These are phyloP conservation scores for Mamestra brassicae DNA, from an alignment of 2,888 invertebrate genomes.

Conservation along the genomic window DNA sequence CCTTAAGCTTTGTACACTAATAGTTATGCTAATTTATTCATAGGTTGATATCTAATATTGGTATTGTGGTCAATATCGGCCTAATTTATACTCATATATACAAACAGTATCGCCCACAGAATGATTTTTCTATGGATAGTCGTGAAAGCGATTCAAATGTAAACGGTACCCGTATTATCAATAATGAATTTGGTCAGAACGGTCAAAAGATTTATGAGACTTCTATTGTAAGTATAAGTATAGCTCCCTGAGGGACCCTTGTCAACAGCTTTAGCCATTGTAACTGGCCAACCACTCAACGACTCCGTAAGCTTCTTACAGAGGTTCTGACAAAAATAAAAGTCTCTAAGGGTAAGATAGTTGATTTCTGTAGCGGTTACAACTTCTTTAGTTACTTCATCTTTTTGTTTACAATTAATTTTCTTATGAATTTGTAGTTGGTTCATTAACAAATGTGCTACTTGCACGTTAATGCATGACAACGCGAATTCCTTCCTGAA, in stretches of 20 bases:
- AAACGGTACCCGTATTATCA: background rate
- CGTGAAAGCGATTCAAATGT: background rate
- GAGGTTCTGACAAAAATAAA: constrained; percentile 17
- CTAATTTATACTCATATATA: background rate
- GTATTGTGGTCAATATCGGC: background rate
- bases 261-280: constrained; percentile 33
- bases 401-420: background rate
- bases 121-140: background rate
- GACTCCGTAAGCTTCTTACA: constrained; percentile 33
- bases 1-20: constrained; percentile 4
- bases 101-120: background rate
- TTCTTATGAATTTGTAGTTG: background rate
- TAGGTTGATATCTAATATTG: constrained; percentile 7
- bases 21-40: constrained; percentile 21
- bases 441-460: constrained; percentile 1
- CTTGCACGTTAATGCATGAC: background rate
- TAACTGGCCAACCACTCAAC: constrained; percentile 15
- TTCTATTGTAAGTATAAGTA: background rate
- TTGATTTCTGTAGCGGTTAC: background rate
- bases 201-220: constrained; percentile 9
- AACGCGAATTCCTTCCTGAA: background rate
- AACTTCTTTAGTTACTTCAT: background rate
- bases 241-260: constrained; percentile 15
- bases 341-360: background rate
- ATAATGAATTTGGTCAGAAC: constrained; percentile 14